Conservation (phyloP, 2,113 vertebrate genomes). For the Telmatochromis sp. region DNA sequence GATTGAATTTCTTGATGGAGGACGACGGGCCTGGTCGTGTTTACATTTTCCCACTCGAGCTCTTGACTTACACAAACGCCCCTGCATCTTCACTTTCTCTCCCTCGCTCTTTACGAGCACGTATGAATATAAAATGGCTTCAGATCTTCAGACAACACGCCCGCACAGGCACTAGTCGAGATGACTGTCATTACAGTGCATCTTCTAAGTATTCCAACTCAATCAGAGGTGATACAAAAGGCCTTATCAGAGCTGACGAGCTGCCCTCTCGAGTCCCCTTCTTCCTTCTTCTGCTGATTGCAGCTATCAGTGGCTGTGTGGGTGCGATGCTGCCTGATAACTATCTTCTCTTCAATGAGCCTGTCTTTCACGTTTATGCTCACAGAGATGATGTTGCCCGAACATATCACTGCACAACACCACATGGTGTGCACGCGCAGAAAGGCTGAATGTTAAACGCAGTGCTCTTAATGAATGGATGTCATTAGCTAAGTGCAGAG, state of each 20-base stretch:
- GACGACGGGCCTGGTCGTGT: background rate
- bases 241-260: constrained; percentile 46
- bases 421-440: background rate
- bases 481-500: background rate
- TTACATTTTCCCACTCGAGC: background rate
- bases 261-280: constrained; percentile 46
- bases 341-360: constrained; percentile 11
- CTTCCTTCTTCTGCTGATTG: constrained; percentile 59
- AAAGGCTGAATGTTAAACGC: background rate
- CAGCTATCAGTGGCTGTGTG: constrained; percentile 51
- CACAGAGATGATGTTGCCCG: background rate
- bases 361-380: background rate
- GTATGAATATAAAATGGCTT: constrained; percentile 1
- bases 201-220: constrained; percentile 48
- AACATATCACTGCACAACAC: background rate
- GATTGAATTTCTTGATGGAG: background rate
- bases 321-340: constrained; percentile 34
- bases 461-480: background rate
- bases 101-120: background rate
- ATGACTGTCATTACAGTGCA: constrained; percentile 38
- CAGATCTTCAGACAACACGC: background rate
- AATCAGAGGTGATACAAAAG: constrained; percentile 53
- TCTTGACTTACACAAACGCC: constrained; percentile 28
- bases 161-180: background rate
- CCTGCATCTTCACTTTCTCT: background rate